Evolutionary conservation across 2,113 vertebrate genomes (phyloP).

Genomic region (Vidua macroura): DNA sequence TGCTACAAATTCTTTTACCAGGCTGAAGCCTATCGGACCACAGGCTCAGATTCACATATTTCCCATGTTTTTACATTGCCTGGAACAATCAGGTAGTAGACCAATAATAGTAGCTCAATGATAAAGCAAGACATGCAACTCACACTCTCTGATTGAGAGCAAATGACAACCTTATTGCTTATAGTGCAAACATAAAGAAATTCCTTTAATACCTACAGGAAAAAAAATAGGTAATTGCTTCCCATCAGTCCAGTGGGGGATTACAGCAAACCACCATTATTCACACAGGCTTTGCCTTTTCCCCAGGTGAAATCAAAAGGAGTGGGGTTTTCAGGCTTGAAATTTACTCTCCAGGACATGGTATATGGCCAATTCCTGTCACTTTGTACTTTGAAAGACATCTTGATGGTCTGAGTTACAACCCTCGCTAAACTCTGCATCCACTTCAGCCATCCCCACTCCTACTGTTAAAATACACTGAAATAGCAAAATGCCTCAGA

Average conservation of each 20-base stretch:
- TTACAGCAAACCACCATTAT: neutral
- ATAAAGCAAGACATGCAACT: neutral
- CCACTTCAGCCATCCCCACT: neutral
- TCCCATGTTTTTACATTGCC: neutral
- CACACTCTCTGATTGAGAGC: neutral
- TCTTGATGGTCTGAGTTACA: neutral
- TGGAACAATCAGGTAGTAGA: neutral
- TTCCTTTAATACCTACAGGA: neutral
- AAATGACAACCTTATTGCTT: neutral
- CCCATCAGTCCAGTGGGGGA: neutral
- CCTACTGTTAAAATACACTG: neutral
- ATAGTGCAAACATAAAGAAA: neutral
- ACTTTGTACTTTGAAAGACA: neutral
- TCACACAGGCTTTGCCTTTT: neutral
- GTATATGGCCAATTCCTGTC: neutral
- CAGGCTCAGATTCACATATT: neutral
- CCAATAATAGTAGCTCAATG: neutral
- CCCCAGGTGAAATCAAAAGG: neutral
- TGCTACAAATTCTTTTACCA: neutral
- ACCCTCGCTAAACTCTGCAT: neutral
- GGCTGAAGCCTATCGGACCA: neutral
- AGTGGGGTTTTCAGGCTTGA: neutral
- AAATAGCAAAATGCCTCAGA: neutral
- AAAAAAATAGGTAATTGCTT: neutral
- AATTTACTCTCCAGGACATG: neutral